These are phyloP conservation scores for Lamellibrachia columna DNA, from an alignment of 2,888 invertebrate genomes.

Conservation along the genomic window DNA sequence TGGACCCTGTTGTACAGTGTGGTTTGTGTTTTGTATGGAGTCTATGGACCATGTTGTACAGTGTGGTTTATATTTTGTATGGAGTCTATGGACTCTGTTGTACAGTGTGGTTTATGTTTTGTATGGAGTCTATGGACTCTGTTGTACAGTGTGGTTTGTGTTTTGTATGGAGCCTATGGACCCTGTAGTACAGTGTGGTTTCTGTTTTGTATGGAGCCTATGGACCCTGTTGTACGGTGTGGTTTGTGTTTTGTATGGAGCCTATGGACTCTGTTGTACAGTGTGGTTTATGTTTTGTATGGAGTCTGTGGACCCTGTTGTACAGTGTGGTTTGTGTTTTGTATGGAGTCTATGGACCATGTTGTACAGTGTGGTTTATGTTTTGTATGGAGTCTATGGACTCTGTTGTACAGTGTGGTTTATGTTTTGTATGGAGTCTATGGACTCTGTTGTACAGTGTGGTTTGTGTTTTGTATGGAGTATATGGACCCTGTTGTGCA, in stretches of 20 bases:
- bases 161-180: background rate
- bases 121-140: background rate
- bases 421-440: background rate
- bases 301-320: too few species aligned
- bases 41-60: too few species aligned
- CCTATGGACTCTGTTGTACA: background rate
- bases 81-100: too few species aligned
- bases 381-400: background rate
- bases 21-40: slow-evolving; percentile 18
- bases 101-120: background rate
- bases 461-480: too few species aligned
- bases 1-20: background rate
- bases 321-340: too few species aligned
- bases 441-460: too few species aligned
- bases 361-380: background rate
- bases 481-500: too few species aligned
- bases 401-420: slow-evolving; percentile 24
- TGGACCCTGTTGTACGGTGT: too few species aligned
- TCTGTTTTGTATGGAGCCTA: too few species aligned
- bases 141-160: slow-evolving; percentile 25
- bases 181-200: too few species aligned
- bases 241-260: background rate
- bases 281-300: slow-evolving; percentile 23
- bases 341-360: too few species aligned
- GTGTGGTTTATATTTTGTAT: too few species aligned